A percentile compares a stretch with the other conserved stretches of the same genome.
Evolutionary conservation across 2,888 invertebrate species (phyloP).

Genomic region (Eupithecia pulchellata): DNA sequence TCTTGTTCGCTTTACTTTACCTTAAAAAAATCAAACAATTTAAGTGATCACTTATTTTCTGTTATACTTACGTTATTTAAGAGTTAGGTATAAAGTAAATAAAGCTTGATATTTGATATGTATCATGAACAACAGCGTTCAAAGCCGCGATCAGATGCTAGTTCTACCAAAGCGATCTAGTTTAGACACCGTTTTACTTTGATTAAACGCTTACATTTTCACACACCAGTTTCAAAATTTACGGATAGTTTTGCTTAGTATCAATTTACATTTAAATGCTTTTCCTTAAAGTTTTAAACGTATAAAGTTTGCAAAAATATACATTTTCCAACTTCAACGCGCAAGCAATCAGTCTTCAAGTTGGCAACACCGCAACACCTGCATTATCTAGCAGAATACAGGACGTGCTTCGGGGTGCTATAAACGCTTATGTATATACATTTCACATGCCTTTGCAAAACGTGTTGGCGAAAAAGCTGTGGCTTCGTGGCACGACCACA

Average conservation of each 20-base stretch:
- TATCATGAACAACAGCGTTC: neutral
- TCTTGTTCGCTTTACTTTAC: no score
- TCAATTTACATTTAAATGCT: neutral
- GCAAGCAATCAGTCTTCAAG: conserved; percentile 28
- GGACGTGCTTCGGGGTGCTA: conserved; percentile 16
- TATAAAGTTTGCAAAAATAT: neutral
- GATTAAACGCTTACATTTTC: neutral
- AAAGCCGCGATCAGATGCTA: neutral
- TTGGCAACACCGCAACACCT: conserved; percentile 20
- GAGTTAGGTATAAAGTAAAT: no score
- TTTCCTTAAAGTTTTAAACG: conserved; percentile 3
- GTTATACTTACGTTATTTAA: no score
- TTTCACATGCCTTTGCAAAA: conserved; percentile 3
- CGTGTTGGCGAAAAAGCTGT: conserved; percentile 1
- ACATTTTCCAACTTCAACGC: conserved; percentile 15
- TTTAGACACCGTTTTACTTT: neutral
- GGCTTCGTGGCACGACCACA: neutral
- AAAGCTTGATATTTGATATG: neutral
- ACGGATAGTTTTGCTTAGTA: neutral
- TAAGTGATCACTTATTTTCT: no score
- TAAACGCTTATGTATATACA: conserved; percentile 11
- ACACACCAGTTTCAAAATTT: neutral
- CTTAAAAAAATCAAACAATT: no score
- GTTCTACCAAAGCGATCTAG: neutral
- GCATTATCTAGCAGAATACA: conserved; percentile 18